phyloP scores from a whole-genome alignment of 2,797 vertebrate species.

The Platalea minor region DNA sequence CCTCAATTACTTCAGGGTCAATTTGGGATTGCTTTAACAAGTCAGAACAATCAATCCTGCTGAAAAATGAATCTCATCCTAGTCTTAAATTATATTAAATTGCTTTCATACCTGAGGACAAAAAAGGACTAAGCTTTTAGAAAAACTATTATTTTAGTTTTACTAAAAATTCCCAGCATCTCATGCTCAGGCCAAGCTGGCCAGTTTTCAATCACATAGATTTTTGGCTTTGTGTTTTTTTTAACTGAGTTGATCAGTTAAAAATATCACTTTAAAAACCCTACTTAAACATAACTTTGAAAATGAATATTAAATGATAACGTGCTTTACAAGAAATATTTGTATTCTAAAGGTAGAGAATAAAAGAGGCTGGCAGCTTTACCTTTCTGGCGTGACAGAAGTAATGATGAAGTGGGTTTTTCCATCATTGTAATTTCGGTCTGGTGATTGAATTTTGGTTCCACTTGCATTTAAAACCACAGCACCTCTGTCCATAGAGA shows the following conservation, averaged over 20 bases:
- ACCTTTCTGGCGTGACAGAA: conserved; percentile 86
- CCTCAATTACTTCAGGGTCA: background rate
- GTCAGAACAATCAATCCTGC: background rate
- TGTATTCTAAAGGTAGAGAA: background rate
- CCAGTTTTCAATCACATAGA: background rate
- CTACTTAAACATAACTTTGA: background rate
- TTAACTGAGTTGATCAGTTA: background rate
- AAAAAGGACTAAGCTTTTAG: background rate
- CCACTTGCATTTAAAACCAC: conserved; percentile 87
- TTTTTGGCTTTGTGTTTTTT: background rate
- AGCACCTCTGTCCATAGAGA: conserved; percentile 89
- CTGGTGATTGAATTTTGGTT: conserved; percentile 82
- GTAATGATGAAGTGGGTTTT: conserved; percentile 87
- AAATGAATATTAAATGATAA: background rate
- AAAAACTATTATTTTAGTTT: background rate
- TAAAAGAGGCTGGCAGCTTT: conserved; percentile 36
- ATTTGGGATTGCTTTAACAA: background rate
- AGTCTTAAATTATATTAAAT: background rate
- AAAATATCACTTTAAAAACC: background rate
- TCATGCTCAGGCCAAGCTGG: background rate
- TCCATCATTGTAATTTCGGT: conserved; percentile 88
- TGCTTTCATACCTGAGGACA: background rate
- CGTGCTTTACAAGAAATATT: background rate
- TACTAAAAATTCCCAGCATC: background rate
- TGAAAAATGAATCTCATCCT: background rate